These are phyloP conservation scores for Luperina nickerlii DNA, from an alignment of 2,888 invertebrate genomes.

Conservation along the genomic window DNA sequence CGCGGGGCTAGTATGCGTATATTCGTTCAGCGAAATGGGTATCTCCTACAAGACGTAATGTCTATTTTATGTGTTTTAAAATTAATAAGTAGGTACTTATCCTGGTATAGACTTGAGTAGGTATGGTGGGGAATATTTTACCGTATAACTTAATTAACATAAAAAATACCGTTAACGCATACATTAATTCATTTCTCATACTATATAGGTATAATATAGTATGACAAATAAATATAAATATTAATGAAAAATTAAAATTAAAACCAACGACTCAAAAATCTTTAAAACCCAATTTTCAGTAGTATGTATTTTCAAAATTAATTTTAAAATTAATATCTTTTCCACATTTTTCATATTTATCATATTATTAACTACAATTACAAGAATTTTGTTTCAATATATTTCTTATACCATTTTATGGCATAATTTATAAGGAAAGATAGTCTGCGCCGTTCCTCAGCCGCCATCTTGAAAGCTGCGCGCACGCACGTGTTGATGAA, in stretches of 20 bases:
- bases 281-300: neutral
- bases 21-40: neutral
- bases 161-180: too few relatives aligned
- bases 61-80: neutral
- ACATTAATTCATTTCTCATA: too few relatives aligned
- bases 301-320: neutral
- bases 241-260: neutral
- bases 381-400: neutral
- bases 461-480: constrained; percentile 54
- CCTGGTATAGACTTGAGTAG: neutral
- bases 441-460: constrained; percentile 26
- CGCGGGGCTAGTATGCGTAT: neutral
- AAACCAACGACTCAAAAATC: neutral
- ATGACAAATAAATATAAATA: neutral
- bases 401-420: constrained; percentile 10
- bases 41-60: neutral
- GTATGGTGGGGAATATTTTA: neutral
- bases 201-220: too few relatives aligned
- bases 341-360: neutral
- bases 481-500: constrained; percentile 72
- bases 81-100: too few relatives aligned
- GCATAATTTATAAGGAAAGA: constrained; percentile 19
- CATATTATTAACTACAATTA: neutral
- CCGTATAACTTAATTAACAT: neutral
- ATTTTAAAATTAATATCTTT: neutral